Evolutionary conservation across 2,888 invertebrate species (phyloP).

Genomic region (Synanthedon formicaeformis): DNA sequence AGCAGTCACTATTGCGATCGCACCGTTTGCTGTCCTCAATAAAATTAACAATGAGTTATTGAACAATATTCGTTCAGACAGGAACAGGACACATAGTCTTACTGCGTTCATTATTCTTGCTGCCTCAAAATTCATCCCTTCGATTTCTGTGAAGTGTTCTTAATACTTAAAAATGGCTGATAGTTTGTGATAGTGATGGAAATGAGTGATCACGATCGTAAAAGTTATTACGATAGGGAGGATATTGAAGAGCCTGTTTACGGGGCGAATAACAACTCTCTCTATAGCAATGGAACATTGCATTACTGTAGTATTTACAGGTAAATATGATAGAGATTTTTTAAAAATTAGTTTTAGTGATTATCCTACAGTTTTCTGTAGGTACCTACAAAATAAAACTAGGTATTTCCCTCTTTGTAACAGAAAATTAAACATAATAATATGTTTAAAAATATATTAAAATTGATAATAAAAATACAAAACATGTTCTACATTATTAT

Average conservation of each 20-base stretch:
- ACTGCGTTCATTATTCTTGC: not conserved
- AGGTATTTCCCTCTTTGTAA: no score
- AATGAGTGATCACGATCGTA: constrained; percentile 57
- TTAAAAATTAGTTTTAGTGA: no score
- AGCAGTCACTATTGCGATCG: constrained; percentile 43
- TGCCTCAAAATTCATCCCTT: not conserved
- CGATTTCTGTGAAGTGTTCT: not conserved
- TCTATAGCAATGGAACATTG: constrained; percentile 70
- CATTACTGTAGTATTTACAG: constrained; percentile 72
- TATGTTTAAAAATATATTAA: no score
- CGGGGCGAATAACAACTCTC: constrained; percentile 52
- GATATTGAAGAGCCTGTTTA: constrained; percentile 46
- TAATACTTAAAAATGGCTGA: constrained; percentile 11
- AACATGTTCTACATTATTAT: no score
- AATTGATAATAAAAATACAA: no score
- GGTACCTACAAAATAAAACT: no score
- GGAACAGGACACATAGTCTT: constrained; percentile 23
- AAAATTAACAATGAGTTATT: constrained; percentile 47
- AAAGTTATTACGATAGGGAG: constrained; percentile 42
- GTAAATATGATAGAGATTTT: constrained; percentile 19
- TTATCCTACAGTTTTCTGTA: no score
- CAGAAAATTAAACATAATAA: no score
- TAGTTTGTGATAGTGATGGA: constrained; percentile 15
- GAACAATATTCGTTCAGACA: constrained; percentile 38
- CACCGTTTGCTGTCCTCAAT: constrained; percentile 61